phyloP scores from a whole-genome alignment of 2,888 invertebrate species.

The Ischnura elegans region DNA sequence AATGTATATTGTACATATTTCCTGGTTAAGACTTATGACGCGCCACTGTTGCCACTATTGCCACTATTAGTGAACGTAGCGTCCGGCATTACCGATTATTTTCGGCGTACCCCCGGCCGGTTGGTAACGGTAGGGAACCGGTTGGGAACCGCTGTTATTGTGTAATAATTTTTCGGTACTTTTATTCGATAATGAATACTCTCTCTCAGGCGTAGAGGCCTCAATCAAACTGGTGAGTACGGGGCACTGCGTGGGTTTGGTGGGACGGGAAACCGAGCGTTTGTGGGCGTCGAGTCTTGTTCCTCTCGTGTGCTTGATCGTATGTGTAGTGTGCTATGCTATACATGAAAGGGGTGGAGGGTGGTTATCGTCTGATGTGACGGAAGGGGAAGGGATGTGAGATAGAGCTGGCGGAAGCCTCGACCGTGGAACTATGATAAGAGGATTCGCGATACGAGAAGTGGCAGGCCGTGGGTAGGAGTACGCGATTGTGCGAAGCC shows the following conservation, averaged over 20 bases:
- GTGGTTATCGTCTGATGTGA: not conserved
- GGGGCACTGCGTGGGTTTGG: not conserved
- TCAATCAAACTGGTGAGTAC: no score
- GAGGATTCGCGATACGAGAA: not conserved
- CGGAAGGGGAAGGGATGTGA: not conserved
- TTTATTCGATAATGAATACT: no score
- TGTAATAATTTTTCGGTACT: no score
- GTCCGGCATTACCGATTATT: no score
- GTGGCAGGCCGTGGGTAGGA: not conserved
- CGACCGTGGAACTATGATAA: not conserved
- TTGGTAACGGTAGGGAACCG: no score
- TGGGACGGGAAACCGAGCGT: not conserved
- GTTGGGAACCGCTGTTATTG: no score
- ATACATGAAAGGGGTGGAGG: not conserved
- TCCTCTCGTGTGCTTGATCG: not conserved
- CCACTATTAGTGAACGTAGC: no score
- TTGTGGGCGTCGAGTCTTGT: not conserved
- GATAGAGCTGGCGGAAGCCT: constrained; percentile 20
- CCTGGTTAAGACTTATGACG: no score
- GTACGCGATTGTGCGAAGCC: not conserved
- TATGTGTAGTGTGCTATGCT: not conserved
- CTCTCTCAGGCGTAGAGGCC: no score
- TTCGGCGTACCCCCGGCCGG: no score
- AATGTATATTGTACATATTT: no score
- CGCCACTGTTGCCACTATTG: no score